These are phyloP conservation scores for Acleris emargana DNA, from an alignment of 2,888 invertebrate species.

Conservation along the genomic window DNA sequence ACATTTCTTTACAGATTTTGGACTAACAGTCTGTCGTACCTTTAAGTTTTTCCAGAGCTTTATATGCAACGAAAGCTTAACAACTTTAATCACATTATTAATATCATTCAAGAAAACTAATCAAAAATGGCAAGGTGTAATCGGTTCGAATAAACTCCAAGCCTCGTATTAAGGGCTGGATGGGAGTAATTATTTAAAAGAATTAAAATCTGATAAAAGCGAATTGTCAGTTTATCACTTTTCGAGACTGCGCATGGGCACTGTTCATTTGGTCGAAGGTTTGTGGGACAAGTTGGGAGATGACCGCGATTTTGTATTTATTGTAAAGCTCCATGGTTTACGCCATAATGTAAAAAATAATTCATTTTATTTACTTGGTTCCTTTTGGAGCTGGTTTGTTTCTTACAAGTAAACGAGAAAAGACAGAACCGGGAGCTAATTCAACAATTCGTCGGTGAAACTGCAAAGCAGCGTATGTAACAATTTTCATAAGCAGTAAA, in stretches of 20 bases:
- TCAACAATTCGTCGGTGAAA: too few relatives aligned
- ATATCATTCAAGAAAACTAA: constrained; percentile 38
- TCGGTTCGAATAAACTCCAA: constrained; percentile 34
- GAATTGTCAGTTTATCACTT: constrained; percentile 46
- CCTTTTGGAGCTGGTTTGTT: too few relatives aligned
- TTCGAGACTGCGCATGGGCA: constrained; percentile 43
- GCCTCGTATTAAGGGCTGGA: constrained; percentile 32
- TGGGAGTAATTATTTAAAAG: constrained; percentile 41
- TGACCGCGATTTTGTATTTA: background rate
- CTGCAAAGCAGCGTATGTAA: too few relatives aligned
- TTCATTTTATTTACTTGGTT: too few relatives aligned
- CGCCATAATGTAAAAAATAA: too few relatives aligned
- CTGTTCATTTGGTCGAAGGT: constrained; percentile 25
- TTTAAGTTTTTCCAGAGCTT: too few relatives aligned
- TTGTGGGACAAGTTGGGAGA: background rate
- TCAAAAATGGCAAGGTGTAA: constrained; percentile 39
- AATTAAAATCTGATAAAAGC: constrained; percentile 48
- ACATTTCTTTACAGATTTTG: too few relatives aligned
- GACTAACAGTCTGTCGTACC: too few relatives aligned
- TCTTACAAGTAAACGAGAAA: too few relatives aligned
- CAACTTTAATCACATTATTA: constrained; percentile 38
- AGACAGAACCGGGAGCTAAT: too few relatives aligned
- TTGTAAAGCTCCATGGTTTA: background rate
- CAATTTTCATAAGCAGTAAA: too few relatives aligned
- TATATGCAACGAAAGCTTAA: constrained; percentile 15